phyloP scores from a whole-genome alignment of 2,113 vertebrate species.

The Typhlomys cinereus region DNA sequence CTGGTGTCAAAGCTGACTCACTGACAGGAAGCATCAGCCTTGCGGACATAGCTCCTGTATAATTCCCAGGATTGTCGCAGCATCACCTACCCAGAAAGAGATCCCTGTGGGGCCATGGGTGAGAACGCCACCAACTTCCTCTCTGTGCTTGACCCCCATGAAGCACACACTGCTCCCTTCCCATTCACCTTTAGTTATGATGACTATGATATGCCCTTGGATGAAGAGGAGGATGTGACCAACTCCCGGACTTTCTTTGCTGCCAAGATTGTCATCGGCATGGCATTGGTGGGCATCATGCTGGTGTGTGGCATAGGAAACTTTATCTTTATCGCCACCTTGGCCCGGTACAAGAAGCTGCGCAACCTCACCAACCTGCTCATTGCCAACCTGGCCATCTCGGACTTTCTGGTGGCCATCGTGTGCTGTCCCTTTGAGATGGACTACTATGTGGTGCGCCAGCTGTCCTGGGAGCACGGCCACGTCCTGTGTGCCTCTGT shows the following conservation, averaged over 20 bases:
- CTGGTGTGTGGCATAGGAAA: conserved; percentile 95
- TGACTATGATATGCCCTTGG: conserved; percentile 90
- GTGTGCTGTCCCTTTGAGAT: conserved; percentile 98
- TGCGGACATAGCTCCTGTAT: background rate
- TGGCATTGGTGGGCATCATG: conserved; percentile 94
- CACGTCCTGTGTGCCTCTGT: conserved; percentile 93
- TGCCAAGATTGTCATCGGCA: conserved; percentile 93
- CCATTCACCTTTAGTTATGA: conserved; percentile 87
- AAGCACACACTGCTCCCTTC: conserved; percentile 78
- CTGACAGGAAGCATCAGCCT: background rate
- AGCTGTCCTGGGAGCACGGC: conserved; percentile 96
- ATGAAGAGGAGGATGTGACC: conserved; percentile 92
- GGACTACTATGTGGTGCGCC: conserved; percentile 97
- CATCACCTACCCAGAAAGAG: conserved; percentile 16
- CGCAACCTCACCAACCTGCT: conserved; percentile 97
- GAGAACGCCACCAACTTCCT: conserved; percentile 68
- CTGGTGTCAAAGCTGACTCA: conserved; percentile 20
- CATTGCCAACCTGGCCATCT: conserved; percentile 96
- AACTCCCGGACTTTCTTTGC: conserved; percentile 93
- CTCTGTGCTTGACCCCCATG: conserved; percentile 72
- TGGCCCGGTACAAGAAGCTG: conserved; percentile 95
- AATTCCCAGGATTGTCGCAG: background rate
- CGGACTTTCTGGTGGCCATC: conserved; percentile 95
- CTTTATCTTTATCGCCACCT: conserved; percentile 92
- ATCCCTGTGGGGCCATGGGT: conserved; percentile 67